Conservation (phyloP, 2,797 vertebrate species). For the Acanthurus lineatus region DNA sequence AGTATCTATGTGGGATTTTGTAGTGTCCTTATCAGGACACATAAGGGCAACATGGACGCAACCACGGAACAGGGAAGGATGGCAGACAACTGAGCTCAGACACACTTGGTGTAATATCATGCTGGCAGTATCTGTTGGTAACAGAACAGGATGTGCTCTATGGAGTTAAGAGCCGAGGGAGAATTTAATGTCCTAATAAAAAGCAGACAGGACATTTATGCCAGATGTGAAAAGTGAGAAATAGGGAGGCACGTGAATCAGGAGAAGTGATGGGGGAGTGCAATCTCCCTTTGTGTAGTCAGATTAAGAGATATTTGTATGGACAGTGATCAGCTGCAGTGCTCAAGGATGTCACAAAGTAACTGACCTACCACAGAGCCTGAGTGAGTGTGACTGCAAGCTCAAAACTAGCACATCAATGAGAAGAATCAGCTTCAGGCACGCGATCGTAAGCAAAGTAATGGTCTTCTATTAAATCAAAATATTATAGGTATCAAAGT, state of each 20-base stretch:
- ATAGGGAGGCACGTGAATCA: not conserved
- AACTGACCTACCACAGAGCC: not conserved
- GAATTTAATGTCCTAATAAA: constrained; percentile 56
- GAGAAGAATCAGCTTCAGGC: not conserved
- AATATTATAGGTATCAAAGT: too few relatives aligned
- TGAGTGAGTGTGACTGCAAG: not conserved
- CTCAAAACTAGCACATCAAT: not conserved
- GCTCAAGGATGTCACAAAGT: not conserved
- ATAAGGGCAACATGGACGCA: constrained; percentile 27
- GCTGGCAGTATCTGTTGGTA: constrained; percentile 35
- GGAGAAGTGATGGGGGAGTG: not conserved
- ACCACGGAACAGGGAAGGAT: constrained; percentile 46
- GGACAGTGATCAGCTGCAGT: not conserved
- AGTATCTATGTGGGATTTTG: constrained; percentile 9
- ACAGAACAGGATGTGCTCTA: constrained; percentile 60
- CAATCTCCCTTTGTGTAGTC: constrained; percentile 1
- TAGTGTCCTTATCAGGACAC: constrained; percentile 64
- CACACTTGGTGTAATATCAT: constrained; percentile 45
- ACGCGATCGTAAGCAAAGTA: not conserved
- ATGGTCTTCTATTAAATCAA: not conserved
- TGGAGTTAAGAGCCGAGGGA: constrained; percentile 11
- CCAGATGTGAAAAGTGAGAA: constrained; percentile 18
- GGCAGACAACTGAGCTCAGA: constrained; percentile 49
- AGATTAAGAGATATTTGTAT: constrained; percentile 13
- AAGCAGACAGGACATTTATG: constrained; percentile 22